Percentiles rank a stretch among this genome's conserved stretches.
These are phyloP conservation scores for Tragelaphus scriptus DNA, from an alignment of 2,113 vertebrate genomes.

Conservation along the genomic window DNA sequence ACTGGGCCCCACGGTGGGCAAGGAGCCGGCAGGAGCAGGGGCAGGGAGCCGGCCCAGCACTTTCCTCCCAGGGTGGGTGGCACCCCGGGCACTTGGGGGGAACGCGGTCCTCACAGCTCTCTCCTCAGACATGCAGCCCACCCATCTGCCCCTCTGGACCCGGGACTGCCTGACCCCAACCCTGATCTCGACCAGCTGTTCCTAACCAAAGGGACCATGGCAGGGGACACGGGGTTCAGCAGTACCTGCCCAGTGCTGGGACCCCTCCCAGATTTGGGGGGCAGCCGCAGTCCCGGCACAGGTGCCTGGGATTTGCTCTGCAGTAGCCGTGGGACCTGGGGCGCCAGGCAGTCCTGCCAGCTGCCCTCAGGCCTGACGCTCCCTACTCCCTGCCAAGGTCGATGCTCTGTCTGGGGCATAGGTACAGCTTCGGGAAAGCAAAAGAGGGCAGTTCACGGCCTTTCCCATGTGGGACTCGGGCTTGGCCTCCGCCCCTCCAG, in stretches of 20 bases:
- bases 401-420: fast-evolving
- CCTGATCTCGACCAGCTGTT: neutral
- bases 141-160: neutral
- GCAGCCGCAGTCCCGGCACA: fast-evolving
- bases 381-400: neutral
- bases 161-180: fast-evolving
- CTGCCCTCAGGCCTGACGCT: neutral
- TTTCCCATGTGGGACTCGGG: neutral
- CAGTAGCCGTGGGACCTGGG: neutral
- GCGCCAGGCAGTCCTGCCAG: fast-evolving
- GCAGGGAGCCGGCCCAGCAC: fast-evolving
- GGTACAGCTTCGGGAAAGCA: too few relatives aligned
- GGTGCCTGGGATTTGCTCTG: fast-evolving
- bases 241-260: fast-evolving
- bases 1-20: neutral
- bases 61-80: fast-evolving
- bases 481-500: too few relatives aligned
- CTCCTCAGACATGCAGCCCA: neutral
- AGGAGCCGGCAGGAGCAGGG: neutral
- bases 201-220: too few relatives aligned
- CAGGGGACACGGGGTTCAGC: neutral
- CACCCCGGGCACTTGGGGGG: fast-evolving
- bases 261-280: neutral
- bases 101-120: neutral
- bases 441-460: neutral